phyloP scores from a whole-genome alignment of 1,140 invertebrate genomes.

The Pachyrhynchus sulphureomaculatus region DNA sequence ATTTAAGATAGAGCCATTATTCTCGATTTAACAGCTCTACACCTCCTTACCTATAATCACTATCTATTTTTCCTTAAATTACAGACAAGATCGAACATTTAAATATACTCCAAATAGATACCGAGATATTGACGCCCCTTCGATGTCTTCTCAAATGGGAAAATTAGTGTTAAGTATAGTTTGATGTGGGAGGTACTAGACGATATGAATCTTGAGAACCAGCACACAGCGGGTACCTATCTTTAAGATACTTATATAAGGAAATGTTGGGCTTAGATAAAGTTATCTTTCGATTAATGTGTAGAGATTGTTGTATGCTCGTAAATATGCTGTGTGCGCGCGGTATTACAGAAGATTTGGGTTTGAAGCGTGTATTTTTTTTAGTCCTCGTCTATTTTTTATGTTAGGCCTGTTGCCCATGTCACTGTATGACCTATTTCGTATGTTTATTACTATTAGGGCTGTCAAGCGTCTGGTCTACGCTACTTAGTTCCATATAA shows the following conservation, averaged over 20 bases:
- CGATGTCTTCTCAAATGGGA: conserved; percentile 20
- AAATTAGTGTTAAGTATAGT: conserved; percentile 24
- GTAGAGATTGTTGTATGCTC: conserved; percentile 15
- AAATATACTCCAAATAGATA: conserved; percentile 24
- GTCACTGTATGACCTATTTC: no score
- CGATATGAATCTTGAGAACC: conserved; percentile 26
- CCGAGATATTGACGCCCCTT: conserved; percentile 20
- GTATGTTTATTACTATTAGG: no score
- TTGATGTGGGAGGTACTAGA: conserved; percentile 19
- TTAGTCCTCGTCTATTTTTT: no score
- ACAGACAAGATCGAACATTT: conserved; percentile 10
- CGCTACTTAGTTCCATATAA: no score
- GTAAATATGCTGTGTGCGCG: conserved; percentile 1
- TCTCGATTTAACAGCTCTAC: no score
- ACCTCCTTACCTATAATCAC: conserved; percentile 11
- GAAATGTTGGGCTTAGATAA: conserved; percentile 19
- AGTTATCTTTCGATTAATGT: conserved; percentile 22
- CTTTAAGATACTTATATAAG: conserved; percentile 21
- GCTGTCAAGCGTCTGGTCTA: no score
- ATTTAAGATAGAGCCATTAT: conserved; percentile 14
- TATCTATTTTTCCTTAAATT: conserved; percentile 17
- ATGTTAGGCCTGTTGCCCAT: no score
- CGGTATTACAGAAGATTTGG: no score
- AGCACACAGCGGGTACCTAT: conserved; percentile 9
- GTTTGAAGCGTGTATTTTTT: no score